Base-by-base conservation (phyloP, 2,797 vertebrate species). In the Rhinophrynus dorsalis region DNA sequence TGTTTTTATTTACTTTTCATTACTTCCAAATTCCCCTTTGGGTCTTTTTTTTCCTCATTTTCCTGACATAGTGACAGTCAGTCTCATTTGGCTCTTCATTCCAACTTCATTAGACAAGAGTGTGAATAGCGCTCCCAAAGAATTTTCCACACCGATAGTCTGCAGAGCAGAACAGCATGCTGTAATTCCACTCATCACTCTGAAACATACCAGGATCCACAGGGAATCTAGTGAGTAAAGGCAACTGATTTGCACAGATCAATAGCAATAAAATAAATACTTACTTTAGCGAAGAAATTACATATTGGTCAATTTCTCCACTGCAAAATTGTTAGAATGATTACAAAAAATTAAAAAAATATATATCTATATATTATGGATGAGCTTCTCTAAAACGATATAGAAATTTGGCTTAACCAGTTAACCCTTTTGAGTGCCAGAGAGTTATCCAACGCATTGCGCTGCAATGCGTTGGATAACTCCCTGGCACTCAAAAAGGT, bases 151-250 rank as follows among this genome's bases (percentile, higher is more conserved):
- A 23, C 55, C 18, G 54, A 58, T 58, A 58, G 30, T 23, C 66
- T 18, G 55, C 35, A 21, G 45, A 15, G 33, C 47, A 27, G 15
- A 21, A 27, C 35, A 52, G 42, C 66, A 48, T 5, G 42, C 32
- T 33, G 26, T 67, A 67, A 57, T 61, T 68, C 67, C 15, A 29
- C 59, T 45, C 58, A 20, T 30, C 38, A 8, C 52, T 10, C 30
- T 71, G 59, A 71, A 57, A 64, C 60, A 71, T 72, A 58, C 61
- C 69, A 65, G 61, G 21, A 72, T 26, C 61, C n/a, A 26, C 61
- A 65, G 61, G 61, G 54, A 50, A 32, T 40, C 61, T 60, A 64
- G 68, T 71, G 68, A 72, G 54, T 59, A 72, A 44, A 33, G 40
- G 18, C 54, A n/a, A 51, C 68, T 51, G 33, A 29, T 38, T 45